Base-by-base conservation (phyloP, 92 coral and sea anemone species). In the Phenganax marumi region DNA sequence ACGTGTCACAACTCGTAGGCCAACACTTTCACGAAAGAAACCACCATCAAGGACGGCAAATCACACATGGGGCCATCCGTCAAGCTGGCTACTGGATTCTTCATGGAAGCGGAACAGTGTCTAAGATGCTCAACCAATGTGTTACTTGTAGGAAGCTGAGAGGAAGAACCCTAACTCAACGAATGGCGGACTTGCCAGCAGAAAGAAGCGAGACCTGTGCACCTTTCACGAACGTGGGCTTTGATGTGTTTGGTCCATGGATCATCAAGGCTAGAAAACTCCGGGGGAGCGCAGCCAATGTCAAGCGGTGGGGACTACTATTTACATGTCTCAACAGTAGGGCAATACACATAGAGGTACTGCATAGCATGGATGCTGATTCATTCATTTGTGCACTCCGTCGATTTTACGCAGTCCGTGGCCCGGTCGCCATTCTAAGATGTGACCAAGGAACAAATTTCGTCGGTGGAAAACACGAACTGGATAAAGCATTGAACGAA, bases 241-340 rank as follows among this genome's bases (percentile, higher is more conserved):
- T 84, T 9, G 88, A 78, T 65, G 75, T 71, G 8, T 86, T 86
- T 23, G 85, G 89, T 33, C 85, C 85, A 76, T 86, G 82, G 81
- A 62, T 66, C 7, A 66, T 84, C 12, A 53, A 33, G 6, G 61
- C 75, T 8, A 26, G 82, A 61, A 83, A 73, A 25, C 65, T 73
- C 62, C 73, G 83, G 58, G 86, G 86, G 21, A 86, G 91, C 48
- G 91, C 83, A 17, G 88, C 85, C 19, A 73, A 84, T 17, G 65
- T 85, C 18, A 88, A 88, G 76, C 88, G 86, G 51, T 88, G 88
- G 85, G 91, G 91, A 18, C 78, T 84, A 8, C 86, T 88, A 64
- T 88, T 88, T 51, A 78, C 88, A 10, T 88, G 90, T 72, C 88
- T 84, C 19, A 84, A 46, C 53, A 77, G 85, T 63, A 43, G 85